A percentile compares a stretch with the other conserved stretches of the same genome.
Evolutionary conservation across 2,113 vertebrate species (phyloP).

Genomic region (Macrotis lagotis): DNA sequence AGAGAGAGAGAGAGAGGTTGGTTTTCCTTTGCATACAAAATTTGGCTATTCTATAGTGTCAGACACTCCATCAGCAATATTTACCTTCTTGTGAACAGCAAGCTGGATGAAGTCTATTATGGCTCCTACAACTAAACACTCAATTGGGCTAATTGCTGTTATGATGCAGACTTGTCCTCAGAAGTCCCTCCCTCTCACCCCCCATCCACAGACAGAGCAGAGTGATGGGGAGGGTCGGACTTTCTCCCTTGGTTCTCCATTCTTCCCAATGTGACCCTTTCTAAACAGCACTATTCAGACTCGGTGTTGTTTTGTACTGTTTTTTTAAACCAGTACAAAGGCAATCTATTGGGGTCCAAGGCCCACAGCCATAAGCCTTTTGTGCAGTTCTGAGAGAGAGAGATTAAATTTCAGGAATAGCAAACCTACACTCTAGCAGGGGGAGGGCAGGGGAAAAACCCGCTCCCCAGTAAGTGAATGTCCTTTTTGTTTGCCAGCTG

Average conservation of each 20-base stretch:
- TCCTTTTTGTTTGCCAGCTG: slow-evolving; percentile 50
- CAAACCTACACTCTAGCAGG: slow-evolving; percentile 54
- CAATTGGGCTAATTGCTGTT: not conserved
- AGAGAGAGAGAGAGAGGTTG: not conserved
- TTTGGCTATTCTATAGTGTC: not conserved
- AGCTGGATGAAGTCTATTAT: not conserved
- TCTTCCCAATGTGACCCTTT: not conserved
- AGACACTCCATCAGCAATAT: not conserved
- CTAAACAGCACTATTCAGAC: not conserved
- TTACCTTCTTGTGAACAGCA: not conserved
- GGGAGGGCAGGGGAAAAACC: not conserved
- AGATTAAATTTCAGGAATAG: slow-evolving; percentile 66
- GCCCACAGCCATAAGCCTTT: slow-evolving; percentile 60
- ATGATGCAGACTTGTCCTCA: not conserved
- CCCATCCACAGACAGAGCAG: not conserved
- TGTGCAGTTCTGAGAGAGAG: slow-evolving; percentile 51
- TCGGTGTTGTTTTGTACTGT: not conserved
- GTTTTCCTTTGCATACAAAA: not conserved
- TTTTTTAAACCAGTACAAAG: slow-evolving; percentile 37
- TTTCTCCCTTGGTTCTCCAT: not conserved
- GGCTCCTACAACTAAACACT: not conserved
- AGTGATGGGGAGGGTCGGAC: not conserved
- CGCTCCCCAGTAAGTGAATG: not conserved
- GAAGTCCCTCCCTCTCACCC: not conserved
- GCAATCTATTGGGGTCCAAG: slow-evolving; percentile 44